Conservation (phyloP, 2,113 vertebrate species). For the Zosterops pallidus region DNA sequence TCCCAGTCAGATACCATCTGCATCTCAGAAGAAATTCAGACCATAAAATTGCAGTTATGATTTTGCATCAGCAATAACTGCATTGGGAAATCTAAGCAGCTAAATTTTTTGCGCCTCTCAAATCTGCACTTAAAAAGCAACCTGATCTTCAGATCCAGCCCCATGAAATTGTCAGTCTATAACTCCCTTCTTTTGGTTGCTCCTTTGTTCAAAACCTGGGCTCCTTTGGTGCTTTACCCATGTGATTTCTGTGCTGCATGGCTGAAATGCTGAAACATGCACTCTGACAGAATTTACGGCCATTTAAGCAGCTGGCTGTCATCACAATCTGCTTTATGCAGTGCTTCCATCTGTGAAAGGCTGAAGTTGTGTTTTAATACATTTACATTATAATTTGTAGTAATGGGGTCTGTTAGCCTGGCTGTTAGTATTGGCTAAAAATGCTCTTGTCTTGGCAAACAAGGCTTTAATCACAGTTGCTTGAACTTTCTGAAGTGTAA, state of each 20-base stretch:
- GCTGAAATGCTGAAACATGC: neutral
- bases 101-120: neutral
- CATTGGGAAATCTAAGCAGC: neutral
- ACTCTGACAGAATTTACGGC: neutral
- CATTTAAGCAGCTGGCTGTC: slow-evolving; percentile 27
- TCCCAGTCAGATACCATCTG: neutral
- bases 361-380: neutral
- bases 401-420: neutral
- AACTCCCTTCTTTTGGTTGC: neutral
- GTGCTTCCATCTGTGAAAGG: slow-evolving; percentile 27
- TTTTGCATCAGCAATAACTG: neutral
- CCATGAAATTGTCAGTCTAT: neutral
- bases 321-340: slow-evolving; percentile 43
- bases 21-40: neutral
- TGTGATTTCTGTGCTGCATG: neutral
- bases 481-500: neutral
- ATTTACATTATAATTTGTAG: neutral
- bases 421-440: slow-evolving; percentile 1
- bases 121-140: neutral
- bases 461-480: neutral
- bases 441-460: neutral
- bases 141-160: neutral
- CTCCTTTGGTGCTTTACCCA: neutral
- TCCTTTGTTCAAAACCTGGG: neutral
- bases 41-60: neutral